A percentile compares a stretch with the other conserved stretches of the same genome.
Evolutionary conservation across 2,888 invertebrate genomes (phyloP).

Genomic region (Margaritifera margaritifera): DNA sequence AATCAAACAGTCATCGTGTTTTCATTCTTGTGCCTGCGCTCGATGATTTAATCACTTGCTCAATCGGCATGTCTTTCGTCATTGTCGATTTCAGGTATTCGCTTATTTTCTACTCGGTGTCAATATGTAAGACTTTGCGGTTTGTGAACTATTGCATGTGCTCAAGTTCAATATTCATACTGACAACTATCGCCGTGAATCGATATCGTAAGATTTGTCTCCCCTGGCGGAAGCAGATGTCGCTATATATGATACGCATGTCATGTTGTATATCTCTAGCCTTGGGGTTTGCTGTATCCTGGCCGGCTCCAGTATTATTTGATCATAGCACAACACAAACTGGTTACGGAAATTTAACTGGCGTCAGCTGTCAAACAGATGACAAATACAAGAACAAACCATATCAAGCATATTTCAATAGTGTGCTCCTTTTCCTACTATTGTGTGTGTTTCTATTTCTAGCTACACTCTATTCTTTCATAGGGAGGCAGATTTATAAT

Average conservation of each 20-base stretch:
- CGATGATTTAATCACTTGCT: too few relatives aligned
- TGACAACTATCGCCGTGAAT: too few relatives aligned
- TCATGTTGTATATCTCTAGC: slow-evolving; percentile 15
- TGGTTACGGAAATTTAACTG: slow-evolving; percentile 29
- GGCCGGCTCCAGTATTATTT: slow-evolving; percentile 49
- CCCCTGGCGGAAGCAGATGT: slow-evolving; percentile 46
- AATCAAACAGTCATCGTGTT: too few relatives aligned
- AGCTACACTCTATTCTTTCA: slow-evolving; percentile 38
- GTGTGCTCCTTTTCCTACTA: slow-evolving; percentile 39
- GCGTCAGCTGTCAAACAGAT: slow-evolving; percentile 46
- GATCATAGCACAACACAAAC: slow-evolving; percentile 43
- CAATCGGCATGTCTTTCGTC: too few relatives aligned
- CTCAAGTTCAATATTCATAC: too few relatives aligned
- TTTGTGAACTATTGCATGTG: too few relatives aligned
- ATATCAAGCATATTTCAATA: slow-evolving; percentile 46
- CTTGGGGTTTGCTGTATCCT: slow-evolving; percentile 31
- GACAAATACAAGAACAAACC: slow-evolving; percentile 34
- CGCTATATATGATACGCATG: slow-evolving; percentile 29
- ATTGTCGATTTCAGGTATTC: too few relatives aligned
- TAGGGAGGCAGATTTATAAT: slow-evolving; percentile 22
- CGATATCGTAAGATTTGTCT: slow-evolving; percentile 53
- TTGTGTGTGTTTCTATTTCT: slow-evolving; percentile 29
- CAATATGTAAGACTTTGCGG: too few relatives aligned
- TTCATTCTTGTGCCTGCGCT: too few relatives aligned
- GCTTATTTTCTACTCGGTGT: too few relatives aligned